Percentiles rank a stretch among this genome's conserved stretches.
Conservation (phyloP, 2,888 invertebrate species). For the Desoria tigrina region DNA sequence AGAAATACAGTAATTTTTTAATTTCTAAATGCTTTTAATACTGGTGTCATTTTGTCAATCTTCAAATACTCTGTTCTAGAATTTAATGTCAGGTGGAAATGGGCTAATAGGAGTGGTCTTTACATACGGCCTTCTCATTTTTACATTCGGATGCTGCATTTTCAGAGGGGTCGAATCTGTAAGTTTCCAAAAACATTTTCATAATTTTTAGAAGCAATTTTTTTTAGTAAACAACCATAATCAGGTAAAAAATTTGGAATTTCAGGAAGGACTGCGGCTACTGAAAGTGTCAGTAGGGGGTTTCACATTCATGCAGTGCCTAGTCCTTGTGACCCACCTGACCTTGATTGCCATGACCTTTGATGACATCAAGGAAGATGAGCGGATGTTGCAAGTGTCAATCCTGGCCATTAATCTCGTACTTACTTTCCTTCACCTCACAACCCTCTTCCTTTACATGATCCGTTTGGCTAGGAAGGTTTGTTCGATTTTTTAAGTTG, state of each 20-base stretch:
- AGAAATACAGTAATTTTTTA: too few species aligned
- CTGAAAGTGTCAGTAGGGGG: conserved; percentile 43
- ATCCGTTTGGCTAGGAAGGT: conserved; percentile 36
- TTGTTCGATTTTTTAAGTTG: too few species aligned
- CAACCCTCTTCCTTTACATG: conserved; percentile 37
- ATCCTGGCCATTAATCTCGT: conserved; percentile 40
- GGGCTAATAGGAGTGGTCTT: conserved; percentile 34
- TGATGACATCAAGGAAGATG: conserved; percentile 38
- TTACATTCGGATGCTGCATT: conserved; percentile 39
- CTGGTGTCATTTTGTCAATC: too few species aligned
- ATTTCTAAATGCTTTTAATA: too few species aligned
- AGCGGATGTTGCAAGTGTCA: conserved; percentile 31
- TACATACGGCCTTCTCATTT: conserved; percentile 40
- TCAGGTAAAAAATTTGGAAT: neutral
- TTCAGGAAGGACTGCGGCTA: conserved; percentile 33
- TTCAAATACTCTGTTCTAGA: too few species aligned
- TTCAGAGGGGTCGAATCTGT: conserved; percentile 42
- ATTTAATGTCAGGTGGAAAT: conserved; percentile 26
- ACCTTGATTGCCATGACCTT: conserved; percentile 37
- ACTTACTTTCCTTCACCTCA: conserved; percentile 35
- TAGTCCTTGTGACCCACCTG: conserved; percentile 38
- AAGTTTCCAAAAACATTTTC: neutral
- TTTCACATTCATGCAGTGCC: conserved; percentile 40
- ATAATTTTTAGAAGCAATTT: neutral
- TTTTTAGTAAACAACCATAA: conserved; percentile 6